phyloP scores from a whole-genome alignment of 2,113 vertebrate species.

The Etia nguti region DNA sequence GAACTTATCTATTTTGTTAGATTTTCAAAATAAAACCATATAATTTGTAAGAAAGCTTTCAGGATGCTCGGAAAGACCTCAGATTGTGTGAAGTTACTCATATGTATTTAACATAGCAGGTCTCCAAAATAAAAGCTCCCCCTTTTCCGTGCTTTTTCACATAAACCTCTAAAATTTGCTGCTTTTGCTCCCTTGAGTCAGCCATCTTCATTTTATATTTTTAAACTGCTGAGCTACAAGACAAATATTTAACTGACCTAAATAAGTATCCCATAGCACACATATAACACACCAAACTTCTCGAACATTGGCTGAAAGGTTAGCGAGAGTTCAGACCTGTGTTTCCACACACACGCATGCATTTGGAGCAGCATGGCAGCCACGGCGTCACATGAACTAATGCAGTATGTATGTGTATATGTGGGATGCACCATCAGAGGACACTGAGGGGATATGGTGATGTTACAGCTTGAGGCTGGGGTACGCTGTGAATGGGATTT shows the following conservation, averaged over 20 bases:
- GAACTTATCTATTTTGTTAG: background rate
- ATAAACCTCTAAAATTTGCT: background rate
- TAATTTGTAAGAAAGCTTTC: background rate
- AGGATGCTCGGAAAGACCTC: background rate
- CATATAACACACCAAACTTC: background rate
- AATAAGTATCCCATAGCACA: background rate
- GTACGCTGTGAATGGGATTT: background rate
- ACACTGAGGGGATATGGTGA: background rate
- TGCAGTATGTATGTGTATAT: background rate
- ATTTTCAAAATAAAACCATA: background rate
- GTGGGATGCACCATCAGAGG: background rate
- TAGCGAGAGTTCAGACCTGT: background rate
- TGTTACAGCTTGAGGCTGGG: background rate
- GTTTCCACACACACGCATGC: background rate
- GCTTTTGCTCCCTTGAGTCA: background rate
- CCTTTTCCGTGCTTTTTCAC: background rate
- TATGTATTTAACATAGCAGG: background rate
- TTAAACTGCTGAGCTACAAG: fast-evolving
- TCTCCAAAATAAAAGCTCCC: background rate
- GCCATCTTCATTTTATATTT: background rate
- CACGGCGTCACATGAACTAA: background rate
- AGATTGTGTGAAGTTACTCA: background rate
- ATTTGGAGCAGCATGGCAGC: background rate
- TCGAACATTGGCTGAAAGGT: background rate
- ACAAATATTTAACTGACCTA: background rate